Conservation (phyloP, 2,888 invertebrate genomes). For the Leptura quadrifasciata region DNA sequence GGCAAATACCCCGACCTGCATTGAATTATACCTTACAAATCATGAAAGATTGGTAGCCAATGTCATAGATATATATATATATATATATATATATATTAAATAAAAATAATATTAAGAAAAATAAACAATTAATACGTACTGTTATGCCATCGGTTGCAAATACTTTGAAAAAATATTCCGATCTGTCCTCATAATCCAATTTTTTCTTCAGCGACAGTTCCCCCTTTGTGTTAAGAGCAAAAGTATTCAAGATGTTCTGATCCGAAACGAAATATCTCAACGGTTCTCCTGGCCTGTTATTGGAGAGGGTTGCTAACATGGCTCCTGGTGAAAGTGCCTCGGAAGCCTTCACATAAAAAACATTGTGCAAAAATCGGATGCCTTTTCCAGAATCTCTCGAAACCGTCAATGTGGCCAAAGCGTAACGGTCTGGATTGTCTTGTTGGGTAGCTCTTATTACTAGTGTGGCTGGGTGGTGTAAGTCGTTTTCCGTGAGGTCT, state of each 20-base stretch:
- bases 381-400: conserved; percentile 72
- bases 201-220: conserved; percentile 85
- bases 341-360: conserved; percentile 82
- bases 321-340: conserved; percentile 87
- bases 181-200: conserved; percentile 86
- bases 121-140: conserved; percentile 74
- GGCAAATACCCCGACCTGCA: too few species aligned
- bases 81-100: too few species aligned
- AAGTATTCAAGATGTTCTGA: conserved; percentile 83
- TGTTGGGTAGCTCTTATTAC: conserved; percentile 84
- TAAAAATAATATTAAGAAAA: too few species aligned
- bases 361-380: conserved; percentile 81
- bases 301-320: conserved; percentile 82
- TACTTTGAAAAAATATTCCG: conserved; percentile 85
- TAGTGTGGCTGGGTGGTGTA: conserved; percentile 84
- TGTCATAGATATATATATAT: too few species aligned
- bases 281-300: conserved; percentile 80
- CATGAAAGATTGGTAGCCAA: too few species aligned
- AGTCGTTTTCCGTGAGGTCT: conserved; percentile 78
- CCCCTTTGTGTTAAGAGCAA: conserved; percentile 86
- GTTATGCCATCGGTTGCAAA: conserved; percentile 87
- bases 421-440: conserved; percentile 91
- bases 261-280: conserved; percentile 87
- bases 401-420: conserved; percentile 87
- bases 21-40: too few species aligned